Evolutionary conservation across 1,140 invertebrate species (phyloP).

Genomic region (Drosophila nigromelanica): DNA sequence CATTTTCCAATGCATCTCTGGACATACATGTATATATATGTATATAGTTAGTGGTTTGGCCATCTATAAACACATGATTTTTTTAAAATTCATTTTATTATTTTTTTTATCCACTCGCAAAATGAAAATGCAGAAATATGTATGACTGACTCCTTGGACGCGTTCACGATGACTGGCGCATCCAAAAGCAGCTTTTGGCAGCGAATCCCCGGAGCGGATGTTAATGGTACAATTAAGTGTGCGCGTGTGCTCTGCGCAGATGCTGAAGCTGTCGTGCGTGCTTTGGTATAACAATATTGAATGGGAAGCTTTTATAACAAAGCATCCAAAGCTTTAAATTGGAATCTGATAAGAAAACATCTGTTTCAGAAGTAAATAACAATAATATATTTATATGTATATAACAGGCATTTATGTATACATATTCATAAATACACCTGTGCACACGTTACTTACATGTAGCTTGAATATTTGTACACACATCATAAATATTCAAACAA

Average conservation of each 20-base stretch:
- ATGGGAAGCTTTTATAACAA: constrained; percentile 24
- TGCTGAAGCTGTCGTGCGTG: constrained; percentile 26
- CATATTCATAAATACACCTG: too few relatives aligned
- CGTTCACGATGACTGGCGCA: constrained; percentile 44
- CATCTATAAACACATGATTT: constrained; percentile 40
- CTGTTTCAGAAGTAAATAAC: constrained; percentile 31
- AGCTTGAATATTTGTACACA: too few relatives aligned
- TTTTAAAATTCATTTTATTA: constrained; percentile 33
- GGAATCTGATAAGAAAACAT: constrained; percentile 38
- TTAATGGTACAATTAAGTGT: constrained; percentile 1
- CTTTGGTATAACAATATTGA: constrained; percentile 37
- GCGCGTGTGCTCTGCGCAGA: constrained; percentile 42
- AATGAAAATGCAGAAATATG: not conserved
- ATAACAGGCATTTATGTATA: not conserved
- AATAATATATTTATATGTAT: constrained; percentile 15
- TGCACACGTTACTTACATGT: too few relatives aligned
- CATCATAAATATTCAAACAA: too few relatives aligned
- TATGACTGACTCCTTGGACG: constrained; percentile 38
- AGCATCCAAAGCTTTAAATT: not conserved
- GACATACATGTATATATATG: constrained; percentile 12
- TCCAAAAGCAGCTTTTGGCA: constrained; percentile 28
- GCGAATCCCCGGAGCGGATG: constrained; percentile 40
- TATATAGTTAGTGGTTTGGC: constrained; percentile 8
- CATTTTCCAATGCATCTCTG: too few relatives aligned
- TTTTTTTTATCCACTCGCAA: constrained; percentile 8